These are phyloP conservation scores for Anoncus sp. DNA, from an alignment of 2,888 invertebrate genomes.

Conservation along the genomic window DNA sequence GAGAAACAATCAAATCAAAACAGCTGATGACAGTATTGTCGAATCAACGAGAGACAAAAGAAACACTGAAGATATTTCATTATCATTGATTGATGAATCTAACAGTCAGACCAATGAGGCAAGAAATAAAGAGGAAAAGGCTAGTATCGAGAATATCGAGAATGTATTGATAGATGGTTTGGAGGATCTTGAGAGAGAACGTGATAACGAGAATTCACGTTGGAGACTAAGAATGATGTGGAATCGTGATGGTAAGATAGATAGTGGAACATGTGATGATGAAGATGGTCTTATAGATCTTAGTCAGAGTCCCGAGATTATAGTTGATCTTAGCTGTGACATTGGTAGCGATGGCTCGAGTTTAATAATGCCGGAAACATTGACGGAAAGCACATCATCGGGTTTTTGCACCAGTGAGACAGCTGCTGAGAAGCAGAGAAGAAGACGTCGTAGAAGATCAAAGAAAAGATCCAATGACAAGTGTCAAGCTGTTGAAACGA, in stretches of 20 bases:
- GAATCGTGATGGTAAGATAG: background rate
- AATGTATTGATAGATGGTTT: background rate
- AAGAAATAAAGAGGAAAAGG: slow-evolving; percentile 9
- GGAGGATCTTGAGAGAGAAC: background rate
- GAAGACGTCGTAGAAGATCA: slow-evolving; percentile 10
- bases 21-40: too few species aligned
- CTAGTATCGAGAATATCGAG: slow-evolving; percentile 14
- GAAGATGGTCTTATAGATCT: slow-evolving; percentile 47
- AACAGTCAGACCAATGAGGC: background rate
- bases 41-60: background rate
- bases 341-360: background rate
- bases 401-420: background rate
- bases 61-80: background rate
- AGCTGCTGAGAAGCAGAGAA: background rate
- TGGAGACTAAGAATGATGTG: background rate
- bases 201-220: background rate
- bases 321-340: background rate
- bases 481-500: too few species aligned
- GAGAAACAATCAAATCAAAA: too few species aligned
- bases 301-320: slow-evolving; percentile 41
- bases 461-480: too few species aligned
- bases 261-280: too few species aligned
- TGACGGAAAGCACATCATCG: too few species aligned
- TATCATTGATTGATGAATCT: too few species aligned
- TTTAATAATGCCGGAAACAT: too few species aligned